A percentile compares a stretch with the other conserved stretches of the same genome.
Conservation (phyloP, 2,113 vertebrate genomes). For the Festucalex cinctus region DNA sequence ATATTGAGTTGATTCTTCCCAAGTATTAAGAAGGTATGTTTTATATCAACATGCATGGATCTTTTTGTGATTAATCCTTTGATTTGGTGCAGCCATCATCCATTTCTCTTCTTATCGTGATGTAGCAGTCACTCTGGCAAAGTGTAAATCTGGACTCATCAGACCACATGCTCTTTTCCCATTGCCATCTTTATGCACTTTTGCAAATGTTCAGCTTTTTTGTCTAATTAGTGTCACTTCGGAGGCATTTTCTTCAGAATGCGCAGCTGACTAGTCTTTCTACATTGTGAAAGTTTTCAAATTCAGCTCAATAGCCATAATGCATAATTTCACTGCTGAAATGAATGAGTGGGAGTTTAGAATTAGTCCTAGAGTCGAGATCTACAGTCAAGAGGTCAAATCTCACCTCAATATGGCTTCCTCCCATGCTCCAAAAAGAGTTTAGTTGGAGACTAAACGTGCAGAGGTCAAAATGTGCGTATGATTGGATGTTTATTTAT, state of each 20-base stretch:
- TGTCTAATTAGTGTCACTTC: background rate
- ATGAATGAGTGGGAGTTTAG: too few relatives aligned
- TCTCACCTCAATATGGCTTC: too few relatives aligned
- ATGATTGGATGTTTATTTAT: too few relatives aligned
- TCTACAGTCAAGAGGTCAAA: too few relatives aligned
- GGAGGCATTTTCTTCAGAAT: background rate
- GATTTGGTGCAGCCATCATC: background rate
- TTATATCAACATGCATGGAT: background rate
- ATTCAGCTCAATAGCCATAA: background rate
- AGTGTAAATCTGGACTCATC: background rate
- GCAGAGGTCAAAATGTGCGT: too few relatives aligned
- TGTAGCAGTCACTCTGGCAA: background rate
- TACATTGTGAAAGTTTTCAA: background rate
- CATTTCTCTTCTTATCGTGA: background rate
- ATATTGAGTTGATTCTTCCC: background rate
- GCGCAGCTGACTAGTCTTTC: background rate
- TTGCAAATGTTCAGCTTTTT: background rate
- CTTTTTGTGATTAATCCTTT: background rate
- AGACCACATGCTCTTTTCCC: background rate
- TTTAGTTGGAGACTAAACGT: too few relatives aligned
- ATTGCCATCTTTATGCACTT: too few relatives aligned
- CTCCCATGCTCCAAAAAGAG: too few relatives aligned
- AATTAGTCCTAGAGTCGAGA: too few relatives aligned
- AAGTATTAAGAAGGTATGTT: background rate
- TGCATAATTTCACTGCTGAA: background rate